Conservation (phyloP, 1,140 invertebrate species). For the Vanessa atalanta region DNA sequence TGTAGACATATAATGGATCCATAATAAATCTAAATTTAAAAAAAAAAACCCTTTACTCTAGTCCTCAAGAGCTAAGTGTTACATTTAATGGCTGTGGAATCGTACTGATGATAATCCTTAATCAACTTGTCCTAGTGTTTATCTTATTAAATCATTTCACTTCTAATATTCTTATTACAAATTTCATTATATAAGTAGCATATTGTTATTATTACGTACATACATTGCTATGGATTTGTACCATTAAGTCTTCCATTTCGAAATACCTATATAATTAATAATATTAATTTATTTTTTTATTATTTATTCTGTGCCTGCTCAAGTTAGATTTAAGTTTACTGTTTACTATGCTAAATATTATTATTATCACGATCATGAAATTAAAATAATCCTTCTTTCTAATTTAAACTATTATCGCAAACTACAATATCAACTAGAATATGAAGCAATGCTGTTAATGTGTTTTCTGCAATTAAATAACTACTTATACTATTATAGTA, state of each 20-base stretch:
- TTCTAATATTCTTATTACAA: constrained; percentile 57
- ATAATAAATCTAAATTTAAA: constrained; percentile 25
- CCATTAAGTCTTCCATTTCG: constrained; percentile 76
- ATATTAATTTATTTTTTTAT: constrained; percentile 57
- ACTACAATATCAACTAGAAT: constrained; percentile 23
- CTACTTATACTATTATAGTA: constrained; percentile 25
- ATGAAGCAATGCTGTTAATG: constrained; percentile 18
- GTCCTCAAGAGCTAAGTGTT: constrained; percentile 73
- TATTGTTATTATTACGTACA: constrained; percentile 62
- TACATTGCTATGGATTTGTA: constrained; percentile 69
- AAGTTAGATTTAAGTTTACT: constrained; percentile 62
- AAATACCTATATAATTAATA: constrained; percentile 60
- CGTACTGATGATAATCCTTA: constrained; percentile 74
- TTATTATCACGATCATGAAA: constrained; percentile 27
- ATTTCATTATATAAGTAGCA: constrained; percentile 47
- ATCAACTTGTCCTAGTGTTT: constrained; percentile 63
- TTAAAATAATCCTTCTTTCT: constrained; percentile 8
- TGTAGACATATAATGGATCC: constrained; percentile 35
- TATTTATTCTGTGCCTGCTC: constrained; percentile 68
- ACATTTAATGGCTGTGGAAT: constrained; percentile 78
- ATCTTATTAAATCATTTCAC: constrained; percentile 53
- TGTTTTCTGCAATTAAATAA: constrained; percentile 32
- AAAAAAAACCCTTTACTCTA: constrained; percentile 58
- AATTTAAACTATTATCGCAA: constrained; percentile 15
- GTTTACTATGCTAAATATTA: constrained; percentile 31